Conservation (phyloP, 2,888 invertebrate genomes). For the Cartodere bifasciata region DNA sequence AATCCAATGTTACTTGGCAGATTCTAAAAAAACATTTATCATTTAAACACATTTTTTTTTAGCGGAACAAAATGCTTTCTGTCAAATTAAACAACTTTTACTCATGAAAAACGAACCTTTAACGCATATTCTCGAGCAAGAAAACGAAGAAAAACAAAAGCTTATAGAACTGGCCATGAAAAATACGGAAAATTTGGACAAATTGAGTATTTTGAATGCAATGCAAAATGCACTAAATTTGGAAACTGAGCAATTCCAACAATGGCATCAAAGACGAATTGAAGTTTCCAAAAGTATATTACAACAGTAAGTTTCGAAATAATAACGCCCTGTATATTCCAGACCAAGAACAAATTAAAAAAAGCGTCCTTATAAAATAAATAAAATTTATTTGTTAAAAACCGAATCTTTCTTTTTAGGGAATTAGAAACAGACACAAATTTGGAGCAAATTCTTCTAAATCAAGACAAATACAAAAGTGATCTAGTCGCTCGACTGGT, state of each 20-base stretch:
- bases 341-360: too few species aligned
- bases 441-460: constrained; percentile 44
- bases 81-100: constrained; percentile 52
- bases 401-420: constrained; percentile 30
- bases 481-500: constrained; percentile 47
- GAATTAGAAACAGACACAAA: constrained; percentile 50
- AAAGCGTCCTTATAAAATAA: too few species aligned
- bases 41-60: constrained; percentile 15
- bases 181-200: constrained; percentile 46
- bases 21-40: background rate
- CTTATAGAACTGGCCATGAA: constrained; percentile 46
- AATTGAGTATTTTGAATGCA: constrained; percentile 54
- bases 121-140: constrained; percentile 51
- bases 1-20: background rate
- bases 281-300: constrained; percentile 47
- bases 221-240: constrained; percentile 59
- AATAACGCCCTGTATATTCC: too few species aligned
- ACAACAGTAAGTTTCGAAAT: constrained; percentile 47
- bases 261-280: constrained; percentile 46
- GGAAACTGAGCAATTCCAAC: constrained; percentile 49
- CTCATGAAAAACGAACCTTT: constrained; percentile 48
- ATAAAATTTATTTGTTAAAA: too few species aligned
- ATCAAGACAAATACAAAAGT: constrained; percentile 48
- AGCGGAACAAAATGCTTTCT: constrained; percentile 54
- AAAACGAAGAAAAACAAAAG: constrained; percentile 52